Percentiles rank a stretch among this genome's conserved stretches.
Conservation (phyloP, 2,888 invertebrate species). For the Lepidochrysops patricia region DNA sequence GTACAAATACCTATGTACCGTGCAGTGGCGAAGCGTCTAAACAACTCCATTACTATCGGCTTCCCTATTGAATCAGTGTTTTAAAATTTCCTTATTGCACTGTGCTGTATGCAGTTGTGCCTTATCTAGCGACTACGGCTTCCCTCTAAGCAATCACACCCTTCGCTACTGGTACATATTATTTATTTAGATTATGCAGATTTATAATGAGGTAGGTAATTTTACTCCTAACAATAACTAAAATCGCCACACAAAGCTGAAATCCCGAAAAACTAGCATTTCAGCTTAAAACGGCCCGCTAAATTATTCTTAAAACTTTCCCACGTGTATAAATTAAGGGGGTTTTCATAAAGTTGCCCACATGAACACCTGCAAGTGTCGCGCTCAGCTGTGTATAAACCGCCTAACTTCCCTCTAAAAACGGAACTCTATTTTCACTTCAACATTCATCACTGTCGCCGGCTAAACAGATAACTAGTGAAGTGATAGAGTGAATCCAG, state of each 20-base stretch:
- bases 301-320: constrained; percentile 2
- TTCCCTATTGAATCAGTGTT: too few species aligned
- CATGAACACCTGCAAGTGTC: constrained; percentile 4
- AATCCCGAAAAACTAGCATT: not conserved
- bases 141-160: too few species aligned
- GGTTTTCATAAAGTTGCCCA: constrained; percentile 1
- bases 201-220: too few species aligned
- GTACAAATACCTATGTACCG: too few species aligned
- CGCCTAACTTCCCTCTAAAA: constrained; percentile 8
- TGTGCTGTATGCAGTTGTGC: too few species aligned
- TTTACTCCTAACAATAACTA: too few species aligned
- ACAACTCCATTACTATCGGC: too few species aligned
- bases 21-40: too few species aligned
- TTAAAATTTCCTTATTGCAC: not conserved
- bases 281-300: not conserved
- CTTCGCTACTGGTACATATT: too few species aligned
- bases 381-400: constrained; percentile 1
- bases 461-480: constrained; percentile 16
- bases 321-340: not conserved
- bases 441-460: constrained; percentile 18
- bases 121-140: too few species aligned
- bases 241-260: too few species aligned
- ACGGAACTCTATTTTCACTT: constrained; percentile 10
- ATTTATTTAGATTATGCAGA: too few species aligned
- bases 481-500: constrained; percentile 14